Evolutionary conservation across 2,113 vertebrate species (phyloP).

Genomic region (Chamaetylas fuelleborni): DNA sequence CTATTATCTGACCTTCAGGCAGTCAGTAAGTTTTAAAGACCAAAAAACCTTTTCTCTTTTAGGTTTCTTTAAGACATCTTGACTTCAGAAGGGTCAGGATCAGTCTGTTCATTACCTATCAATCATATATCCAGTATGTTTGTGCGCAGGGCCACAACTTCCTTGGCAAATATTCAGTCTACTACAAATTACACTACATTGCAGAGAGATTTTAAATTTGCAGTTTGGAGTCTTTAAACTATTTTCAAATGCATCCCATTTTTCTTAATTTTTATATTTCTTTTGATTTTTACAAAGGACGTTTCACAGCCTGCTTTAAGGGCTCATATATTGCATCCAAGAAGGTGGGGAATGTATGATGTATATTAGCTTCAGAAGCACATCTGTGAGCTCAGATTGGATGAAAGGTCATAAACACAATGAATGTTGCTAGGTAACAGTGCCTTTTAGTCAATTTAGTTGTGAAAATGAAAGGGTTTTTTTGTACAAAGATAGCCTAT

Average conservation of each 20-base stretch:
- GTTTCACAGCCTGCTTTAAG: slow-evolving; percentile 55
- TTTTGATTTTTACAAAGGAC: slow-evolving; percentile 40
- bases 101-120: neutral
- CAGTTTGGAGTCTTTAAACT: neutral
- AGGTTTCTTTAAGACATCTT: neutral
- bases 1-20: neutral
- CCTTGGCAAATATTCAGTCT: neutral
- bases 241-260: slow-evolving; percentile 22
- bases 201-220: slow-evolving; percentile 17
- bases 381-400: slow-evolving; percentile 82
- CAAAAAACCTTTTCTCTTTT: neutral
- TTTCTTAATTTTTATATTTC: slow-evolving; percentile 38
- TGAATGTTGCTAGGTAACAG: slow-evolving; percentile 87
- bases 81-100: neutral
- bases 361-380: slow-evolving; percentile 82
- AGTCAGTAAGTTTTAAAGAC: neutral
- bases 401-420: slow-evolving; percentile 85
- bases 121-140: neutral
- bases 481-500: slow-evolving; percentile 78
- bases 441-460: slow-evolving; percentile 84
- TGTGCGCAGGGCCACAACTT: neutral
- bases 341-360: slow-evolving; percentile 70
- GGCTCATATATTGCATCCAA: slow-evolving; percentile 49
- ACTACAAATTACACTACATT: neutral
- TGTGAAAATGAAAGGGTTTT: slow-evolving; percentile 80